A percentile compares a stretch with the other conserved stretches of the same genome.
These are phyloP conservation scores for Synodontis membranacea DNA, from an alignment of 2,113 vertebrate species.

Conservation along the genomic window DNA sequence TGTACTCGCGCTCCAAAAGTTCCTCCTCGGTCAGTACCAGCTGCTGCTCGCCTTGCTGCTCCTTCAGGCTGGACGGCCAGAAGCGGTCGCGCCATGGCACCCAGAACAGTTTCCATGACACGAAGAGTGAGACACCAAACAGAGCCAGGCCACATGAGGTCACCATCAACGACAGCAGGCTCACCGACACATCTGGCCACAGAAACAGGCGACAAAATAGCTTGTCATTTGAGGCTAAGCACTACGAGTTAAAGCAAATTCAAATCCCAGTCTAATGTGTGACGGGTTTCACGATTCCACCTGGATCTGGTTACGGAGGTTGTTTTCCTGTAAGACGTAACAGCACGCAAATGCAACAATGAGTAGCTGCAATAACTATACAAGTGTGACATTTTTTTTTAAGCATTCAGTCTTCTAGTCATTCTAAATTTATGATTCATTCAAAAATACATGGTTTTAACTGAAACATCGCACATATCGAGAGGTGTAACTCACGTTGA, in stretches of 20 bases:
- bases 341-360: background rate
- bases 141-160: slow-evolving; percentile 86
- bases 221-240: background rate
- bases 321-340: background rate
- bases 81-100: slow-evolving; percentile 90
- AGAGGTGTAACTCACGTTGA: background rate
- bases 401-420: background rate
- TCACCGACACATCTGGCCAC: slow-evolving; percentile 74
- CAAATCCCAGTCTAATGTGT: background rate
- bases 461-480: background rate
- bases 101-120: slow-evolving; percentile 99
- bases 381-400: background rate
- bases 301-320: background rate
- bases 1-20: slow-evolving; percentile 85
- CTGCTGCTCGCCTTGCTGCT: slow-evolving; percentile 83
- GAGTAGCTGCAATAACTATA: background rate
- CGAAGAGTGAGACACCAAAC: slow-evolving; percentile 95
- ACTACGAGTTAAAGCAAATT: too few relatives aligned
- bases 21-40: slow-evolving; percentile 86
- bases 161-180: slow-evolving; percentile 76
- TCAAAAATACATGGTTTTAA: background rate
- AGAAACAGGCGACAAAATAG: background rate
- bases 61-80: slow-evolving; percentile 80
- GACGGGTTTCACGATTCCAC: background rate
- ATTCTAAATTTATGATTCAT: background rate